Percentiles rank a stretch among this genome's conserved stretches.
phyloP scores from a whole-genome alignment of 2,797 vertebrate species.

The Pantherophis alleghaniensis region DNA sequence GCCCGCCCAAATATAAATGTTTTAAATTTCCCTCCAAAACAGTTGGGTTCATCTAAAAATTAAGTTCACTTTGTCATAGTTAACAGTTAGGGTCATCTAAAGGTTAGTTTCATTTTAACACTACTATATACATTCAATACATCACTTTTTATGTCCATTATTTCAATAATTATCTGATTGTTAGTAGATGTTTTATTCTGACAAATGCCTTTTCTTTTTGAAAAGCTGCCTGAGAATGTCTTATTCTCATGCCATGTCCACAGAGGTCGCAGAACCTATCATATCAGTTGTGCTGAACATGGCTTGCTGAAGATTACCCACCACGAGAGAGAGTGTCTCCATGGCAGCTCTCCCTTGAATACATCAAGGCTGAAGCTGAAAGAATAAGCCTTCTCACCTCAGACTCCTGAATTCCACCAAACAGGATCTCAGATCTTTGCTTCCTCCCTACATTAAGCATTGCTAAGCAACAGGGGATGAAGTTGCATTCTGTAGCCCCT shows the following conservation, averaged over 20 bases:
- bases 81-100: too few species aligned
- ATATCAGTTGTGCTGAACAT: neutral
- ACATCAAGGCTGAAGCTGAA: neutral
- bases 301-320: neutral
- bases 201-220: neutral
- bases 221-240: neutral
- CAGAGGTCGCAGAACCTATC: neutral
- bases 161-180: neutral
- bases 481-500: neutral
- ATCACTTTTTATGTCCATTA: neutral
- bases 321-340: neutral
- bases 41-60: too few species aligned
- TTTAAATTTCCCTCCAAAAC: too few species aligned
- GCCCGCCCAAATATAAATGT: too few species aligned
- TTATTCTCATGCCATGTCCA: neutral
- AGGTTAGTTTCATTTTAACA: too few species aligned
- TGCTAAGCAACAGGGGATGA: neutral
- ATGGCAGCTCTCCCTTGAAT: slow-evolving; percentile 4
- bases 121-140: too few species aligned
- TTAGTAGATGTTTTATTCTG: neutral
- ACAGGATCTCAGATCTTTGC: neutral
- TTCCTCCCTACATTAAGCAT: neutral
- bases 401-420: neutral
- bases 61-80: too few species aligned
- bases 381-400: neutral